Evolutionary conservation across 2,797 vertebrate species (phyloP).

Genomic region (Vespertilio murinus): DNA sequence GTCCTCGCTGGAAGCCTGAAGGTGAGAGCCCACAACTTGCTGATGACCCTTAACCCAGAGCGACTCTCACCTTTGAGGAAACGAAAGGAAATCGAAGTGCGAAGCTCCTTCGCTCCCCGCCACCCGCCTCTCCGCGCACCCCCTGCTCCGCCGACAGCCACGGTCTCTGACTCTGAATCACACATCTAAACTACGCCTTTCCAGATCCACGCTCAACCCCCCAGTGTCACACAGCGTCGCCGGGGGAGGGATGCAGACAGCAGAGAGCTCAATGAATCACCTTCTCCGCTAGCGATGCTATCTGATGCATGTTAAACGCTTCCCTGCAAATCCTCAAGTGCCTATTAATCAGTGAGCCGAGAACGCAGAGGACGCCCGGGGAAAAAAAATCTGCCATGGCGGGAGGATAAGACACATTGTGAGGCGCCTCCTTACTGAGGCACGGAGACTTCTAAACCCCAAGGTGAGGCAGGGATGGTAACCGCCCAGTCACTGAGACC

Average conservation of each 20-base stretch:
- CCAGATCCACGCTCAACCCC: constrained; percentile 43
- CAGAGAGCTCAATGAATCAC: constrained; percentile 24
- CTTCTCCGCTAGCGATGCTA: constrained; percentile 64
- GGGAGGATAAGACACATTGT: not conserved
- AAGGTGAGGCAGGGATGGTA: not conserved
- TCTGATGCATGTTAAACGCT: constrained; percentile 68
- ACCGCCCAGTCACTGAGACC: not conserved
- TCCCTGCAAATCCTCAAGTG: constrained; percentile 64
- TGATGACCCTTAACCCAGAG: not conserved
- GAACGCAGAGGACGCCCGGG: not conserved
- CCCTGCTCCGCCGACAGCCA: not conserved
- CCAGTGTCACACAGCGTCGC: not conserved
- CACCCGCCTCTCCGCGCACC: not conserved
- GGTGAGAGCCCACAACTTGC: not conserved
- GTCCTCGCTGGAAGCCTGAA: not conserved
- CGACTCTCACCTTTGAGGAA: not conserved
- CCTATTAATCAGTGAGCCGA: constrained; percentile 71
- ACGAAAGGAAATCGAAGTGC: not conserved
- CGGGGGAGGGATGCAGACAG: not conserved
- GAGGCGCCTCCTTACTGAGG: not conserved
- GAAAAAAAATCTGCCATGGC: not conserved
- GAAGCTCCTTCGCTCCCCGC: not conserved
- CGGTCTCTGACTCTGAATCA: constrained; percentile 62
- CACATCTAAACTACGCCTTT: constrained; percentile 29
- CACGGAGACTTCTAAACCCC: not conserved